Evolutionary conservation across 1,140 invertebrate species (phyloP).

Genomic region (Elymnias hypermnestra): DNA sequence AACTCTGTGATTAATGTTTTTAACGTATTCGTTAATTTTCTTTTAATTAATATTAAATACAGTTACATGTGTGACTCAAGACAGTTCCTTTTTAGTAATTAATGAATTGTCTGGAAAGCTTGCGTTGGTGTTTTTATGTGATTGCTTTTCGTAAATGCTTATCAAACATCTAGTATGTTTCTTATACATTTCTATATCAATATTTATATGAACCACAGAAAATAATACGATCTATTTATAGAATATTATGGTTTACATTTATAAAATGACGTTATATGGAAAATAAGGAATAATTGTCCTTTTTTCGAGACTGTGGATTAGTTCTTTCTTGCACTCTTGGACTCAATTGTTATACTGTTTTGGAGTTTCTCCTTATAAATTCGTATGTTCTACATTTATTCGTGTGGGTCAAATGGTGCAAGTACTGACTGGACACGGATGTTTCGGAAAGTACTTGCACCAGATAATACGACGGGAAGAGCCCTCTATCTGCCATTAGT

Average conservation of each 20-base stretch:
- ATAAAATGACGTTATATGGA: no score
- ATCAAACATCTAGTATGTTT: no score
- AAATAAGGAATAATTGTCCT: no score
- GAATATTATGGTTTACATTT: no score
- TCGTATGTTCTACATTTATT: background rate
- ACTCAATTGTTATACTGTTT: background rate
- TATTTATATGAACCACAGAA: no score
- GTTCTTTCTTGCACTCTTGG: background rate
- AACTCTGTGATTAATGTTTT: slow-evolving; percentile 13
- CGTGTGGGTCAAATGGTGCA: no score
- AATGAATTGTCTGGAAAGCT: background rate
- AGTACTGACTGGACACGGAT: no score
- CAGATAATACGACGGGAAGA: no score
- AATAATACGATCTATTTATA: no score
- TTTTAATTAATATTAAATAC: slow-evolving; percentile 11
- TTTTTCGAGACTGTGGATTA: background rate
- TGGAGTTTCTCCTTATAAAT: background rate
- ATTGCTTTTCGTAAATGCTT: background rate
- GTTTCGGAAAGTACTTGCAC: no score
- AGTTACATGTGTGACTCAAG: background rate
- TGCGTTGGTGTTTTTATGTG: background rate
- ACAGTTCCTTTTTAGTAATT: background rate
- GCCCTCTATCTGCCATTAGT: no score
- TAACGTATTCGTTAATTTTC: slow-evolving; percentile 2
- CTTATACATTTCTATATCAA: no score